These are phyloP conservation scores for Rhopalosiphum nymphaeae DNA, from an alignment of 2,888 invertebrate species.

Conservation along the genomic window DNA sequence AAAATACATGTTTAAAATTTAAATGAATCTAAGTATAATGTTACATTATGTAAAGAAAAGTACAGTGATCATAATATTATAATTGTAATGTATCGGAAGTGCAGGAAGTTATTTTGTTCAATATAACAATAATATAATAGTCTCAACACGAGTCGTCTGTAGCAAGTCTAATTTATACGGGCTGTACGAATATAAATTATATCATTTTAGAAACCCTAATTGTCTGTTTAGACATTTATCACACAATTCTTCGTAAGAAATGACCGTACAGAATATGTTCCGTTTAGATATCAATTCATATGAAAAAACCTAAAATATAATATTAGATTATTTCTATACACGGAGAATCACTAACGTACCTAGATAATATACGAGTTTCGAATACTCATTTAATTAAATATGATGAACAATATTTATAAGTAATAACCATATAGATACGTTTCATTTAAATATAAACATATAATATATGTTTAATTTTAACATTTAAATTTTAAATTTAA, in stretches of 20 bases:
- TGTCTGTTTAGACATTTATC: neutral
- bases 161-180: neutral
- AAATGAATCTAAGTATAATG: neutral
- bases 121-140: neutral
- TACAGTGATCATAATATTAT: neutral
- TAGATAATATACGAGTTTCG: neutral
- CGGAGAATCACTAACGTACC: neutral
- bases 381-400: neutral
- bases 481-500: neutral
- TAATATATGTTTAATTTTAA: neutral
- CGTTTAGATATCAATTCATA: neutral
- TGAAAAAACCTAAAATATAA: slow-evolving; percentile 17
- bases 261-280: neutral
- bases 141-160: neutral
- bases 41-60: neutral
- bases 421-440: neutral
- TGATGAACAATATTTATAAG: neutral
- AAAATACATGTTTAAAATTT: neutral
- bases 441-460: neutral
- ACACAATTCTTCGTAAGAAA: neutral
- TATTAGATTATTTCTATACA: neutral
- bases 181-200: neutral
- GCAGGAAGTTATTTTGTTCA: neutral
- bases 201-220: neutral
- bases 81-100: neutral